Base-by-base conservation (phyloP, 2,797 vertebrate species). In the Chaetophractus vellerosus region DNA sequence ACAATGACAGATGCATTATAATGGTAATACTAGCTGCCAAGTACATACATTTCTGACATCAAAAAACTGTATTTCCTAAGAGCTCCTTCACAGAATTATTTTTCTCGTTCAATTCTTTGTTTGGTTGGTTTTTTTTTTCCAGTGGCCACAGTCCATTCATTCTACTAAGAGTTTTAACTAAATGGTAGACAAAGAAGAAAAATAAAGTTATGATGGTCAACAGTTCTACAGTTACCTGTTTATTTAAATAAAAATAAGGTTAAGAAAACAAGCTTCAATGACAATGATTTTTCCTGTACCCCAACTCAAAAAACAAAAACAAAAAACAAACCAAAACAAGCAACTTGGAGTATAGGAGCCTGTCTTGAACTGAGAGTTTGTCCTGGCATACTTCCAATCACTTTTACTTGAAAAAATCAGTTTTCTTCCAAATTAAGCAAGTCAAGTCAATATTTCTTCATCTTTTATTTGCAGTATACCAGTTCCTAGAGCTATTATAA, bases 361-460 rank as follows among this genome's bases (percentile, higher is more conserved):
- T 3, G 9, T 78, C 36, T 50, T 38, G 10, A 52, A 38, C 0
- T 74, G 2, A 2, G 8, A n/a, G 18, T 80, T 57, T 45, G 9
- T 68, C 45, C 63, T 45, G 4, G 7, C 79, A 28, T 6, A n/a
- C 1, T 26, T 50, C 26, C 23, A 89, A 36, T 80, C 55, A 36
- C 26, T 92, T 96, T 64, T 24, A 1, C 48, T 78, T 61, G 33
- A 90, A 81, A 61, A 90, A 81, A 81, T 84, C 71, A 59, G 36
- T 81, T 87, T 93, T 50, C 64, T 81, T 74, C 36, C 76, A 87
- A 94, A 82, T 90, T 78, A 92, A 90, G 48, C 24, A 83, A 75
- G 9, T 12, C 69, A 68, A 76, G 15, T 87, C 24, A 88, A 1
- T 16, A 79, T 78, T 68, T 64, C 1, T 59, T 85, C 41, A 31